Evolutionary conservation across 2,888 invertebrate species (phyloP).

Genomic region (Pocota personata): DNA sequence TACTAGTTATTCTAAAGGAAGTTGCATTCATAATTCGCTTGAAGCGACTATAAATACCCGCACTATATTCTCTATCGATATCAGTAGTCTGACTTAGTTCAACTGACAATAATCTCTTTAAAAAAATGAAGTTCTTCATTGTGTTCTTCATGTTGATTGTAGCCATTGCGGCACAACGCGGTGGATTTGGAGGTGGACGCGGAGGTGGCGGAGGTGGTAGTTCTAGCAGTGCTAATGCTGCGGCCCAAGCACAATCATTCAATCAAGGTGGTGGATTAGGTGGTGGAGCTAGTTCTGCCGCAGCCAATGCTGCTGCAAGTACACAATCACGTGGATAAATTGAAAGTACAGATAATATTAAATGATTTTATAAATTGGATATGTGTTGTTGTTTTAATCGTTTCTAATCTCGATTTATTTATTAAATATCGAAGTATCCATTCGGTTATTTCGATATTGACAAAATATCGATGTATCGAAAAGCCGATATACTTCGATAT

Average conservation of each 20-base stretch:
- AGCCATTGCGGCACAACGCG: slow-evolving; percentile 76
- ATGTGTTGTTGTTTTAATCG: too few relatives aligned
- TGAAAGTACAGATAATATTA: too few relatives aligned
- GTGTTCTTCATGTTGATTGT: slow-evolving; percentile 78
- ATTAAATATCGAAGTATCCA: too few relatives aligned
- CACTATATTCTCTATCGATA: background rate
- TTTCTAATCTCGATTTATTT: too few relatives aligned
- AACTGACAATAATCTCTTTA: slow-evolving; percentile 74
- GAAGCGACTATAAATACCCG: slow-evolving; percentile 49
- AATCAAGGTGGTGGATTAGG: slow-evolving; percentile 18
- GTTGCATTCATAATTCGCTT: background rate
- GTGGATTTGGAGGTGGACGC: slow-evolving; percentile 44
- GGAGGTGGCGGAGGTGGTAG: slow-evolving; percentile 47
- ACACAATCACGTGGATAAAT: too few relatives aligned
- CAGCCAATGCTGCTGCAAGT: background rate
- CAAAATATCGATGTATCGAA: too few relatives aligned
- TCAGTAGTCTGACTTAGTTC: slow-evolving; percentile 32
- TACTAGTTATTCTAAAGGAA: background rate
- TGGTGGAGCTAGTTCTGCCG: background rate
- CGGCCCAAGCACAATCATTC: background rate
- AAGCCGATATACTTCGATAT: too few relatives aligned
- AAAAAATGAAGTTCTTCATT: slow-evolving; percentile 78
- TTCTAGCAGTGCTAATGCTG: slow-evolving; percentile 16
- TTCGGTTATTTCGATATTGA: too few relatives aligned
- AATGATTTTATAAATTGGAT: too few relatives aligned